Conservation (phyloP, 2,888 invertebrate species). For the Leptinotarsa juncta region DNA sequence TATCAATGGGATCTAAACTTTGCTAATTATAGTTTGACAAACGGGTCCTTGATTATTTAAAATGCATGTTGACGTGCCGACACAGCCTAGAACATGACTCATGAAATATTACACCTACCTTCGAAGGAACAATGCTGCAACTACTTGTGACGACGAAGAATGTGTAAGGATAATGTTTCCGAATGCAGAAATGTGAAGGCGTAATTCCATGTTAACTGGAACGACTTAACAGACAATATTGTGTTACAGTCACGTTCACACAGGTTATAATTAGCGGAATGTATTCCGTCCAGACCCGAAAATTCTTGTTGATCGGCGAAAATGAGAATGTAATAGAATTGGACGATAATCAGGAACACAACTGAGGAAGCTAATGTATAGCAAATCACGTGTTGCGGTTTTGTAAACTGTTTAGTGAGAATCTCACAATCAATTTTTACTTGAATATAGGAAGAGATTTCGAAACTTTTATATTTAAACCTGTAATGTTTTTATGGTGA, state of each 20-base stretch:
- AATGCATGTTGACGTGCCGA: slow-evolving; percentile 14
- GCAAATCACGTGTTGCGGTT: too few relatives aligned
- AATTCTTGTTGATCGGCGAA: neutral
- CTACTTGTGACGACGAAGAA: slow-evolving; percentile 17
- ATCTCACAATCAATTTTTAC: too few relatives aligned
- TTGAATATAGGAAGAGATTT: too few relatives aligned
- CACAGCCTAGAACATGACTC: slow-evolving; percentile 16
- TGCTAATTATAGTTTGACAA: neutral
- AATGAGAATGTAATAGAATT: neutral
- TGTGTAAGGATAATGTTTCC: slow-evolving; percentile 30
- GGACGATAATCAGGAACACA: neutral
- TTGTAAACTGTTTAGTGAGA: too few relatives aligned
- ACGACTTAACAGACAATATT: slow-evolving; percentile 15
- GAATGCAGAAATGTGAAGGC: slow-evolving; percentile 34
- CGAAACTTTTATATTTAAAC: too few relatives aligned
- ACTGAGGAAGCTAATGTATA: too few relatives aligned
- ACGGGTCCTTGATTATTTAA: neutral
- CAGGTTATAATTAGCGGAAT: neutral
- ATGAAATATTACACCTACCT: slow-evolving; percentile 20
- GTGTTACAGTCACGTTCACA: slow-evolving; percentile 15
- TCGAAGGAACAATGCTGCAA: slow-evolving; percentile 13
- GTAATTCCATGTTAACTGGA: slow-evolving; percentile 23
- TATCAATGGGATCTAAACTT: neutral
- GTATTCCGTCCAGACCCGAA: neutral
- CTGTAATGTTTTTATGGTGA: too few relatives aligned